Evolutionary conservation across 2,888 invertebrate genomes (phyloP).

Genomic region (Aphrophora alni): DNA sequence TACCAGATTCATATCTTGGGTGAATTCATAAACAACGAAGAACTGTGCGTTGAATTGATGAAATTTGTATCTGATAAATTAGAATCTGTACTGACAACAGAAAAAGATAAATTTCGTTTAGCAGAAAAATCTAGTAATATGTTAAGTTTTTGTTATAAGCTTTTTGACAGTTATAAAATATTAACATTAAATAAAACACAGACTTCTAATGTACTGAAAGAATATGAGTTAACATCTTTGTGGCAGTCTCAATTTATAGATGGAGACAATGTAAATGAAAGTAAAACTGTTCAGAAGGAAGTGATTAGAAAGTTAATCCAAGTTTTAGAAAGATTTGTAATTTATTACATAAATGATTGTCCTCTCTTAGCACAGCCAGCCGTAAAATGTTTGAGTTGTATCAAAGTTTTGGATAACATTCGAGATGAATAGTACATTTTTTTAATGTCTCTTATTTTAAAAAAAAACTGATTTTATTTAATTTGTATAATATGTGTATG

Average conservation of each 20-base stretch:
- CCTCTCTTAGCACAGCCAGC: background rate
- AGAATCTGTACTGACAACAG: background rate
- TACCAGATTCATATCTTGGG: background rate
- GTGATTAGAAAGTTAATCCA: background rate
- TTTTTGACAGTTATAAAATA: background rate
- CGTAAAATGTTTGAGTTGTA: background rate
- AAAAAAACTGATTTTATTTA: too few species aligned
- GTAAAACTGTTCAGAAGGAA: background rate
- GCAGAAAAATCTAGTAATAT: background rate
- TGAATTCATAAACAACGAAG: background rate
- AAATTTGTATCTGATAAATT: background rate
- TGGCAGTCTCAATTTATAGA: background rate
- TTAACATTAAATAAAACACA: background rate
- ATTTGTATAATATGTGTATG: too few species aligned
- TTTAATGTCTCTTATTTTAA: too few species aligned
- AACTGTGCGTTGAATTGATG: background rate
- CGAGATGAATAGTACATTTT: too few species aligned
- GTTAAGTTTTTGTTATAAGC: background rate
- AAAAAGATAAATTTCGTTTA: background rate
- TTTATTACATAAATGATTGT: background rate
- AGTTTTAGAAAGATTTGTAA: background rate
- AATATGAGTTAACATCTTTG: background rate
- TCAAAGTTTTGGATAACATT: too few species aligned
- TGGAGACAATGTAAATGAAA: background rate
- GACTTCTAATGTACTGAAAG: background rate